A percentile compares a stretch with the other conserved stretches of the same genome.
phyloP scores from a whole-genome alignment of 2,888 invertebrate genomes.

The Mythimna ferrago region DNA sequence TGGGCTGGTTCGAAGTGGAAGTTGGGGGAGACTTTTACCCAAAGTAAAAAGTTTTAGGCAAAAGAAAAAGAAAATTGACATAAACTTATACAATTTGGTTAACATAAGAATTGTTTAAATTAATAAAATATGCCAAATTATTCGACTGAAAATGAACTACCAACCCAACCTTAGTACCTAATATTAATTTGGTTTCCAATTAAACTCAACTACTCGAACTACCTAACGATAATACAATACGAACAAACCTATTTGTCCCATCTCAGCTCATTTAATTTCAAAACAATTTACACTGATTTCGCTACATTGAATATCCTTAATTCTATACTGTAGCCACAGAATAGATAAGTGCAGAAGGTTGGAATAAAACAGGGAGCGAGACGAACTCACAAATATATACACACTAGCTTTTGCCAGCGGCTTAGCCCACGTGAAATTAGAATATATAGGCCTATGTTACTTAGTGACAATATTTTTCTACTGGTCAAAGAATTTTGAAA shows the following conservation, averaged over 20 bases:
- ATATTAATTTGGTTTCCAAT: slow-evolving; percentile 8
- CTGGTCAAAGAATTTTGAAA: too few species aligned
- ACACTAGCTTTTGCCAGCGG: too few species aligned
- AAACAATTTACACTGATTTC: slow-evolving; percentile 29
- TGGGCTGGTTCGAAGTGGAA: too few species aligned
- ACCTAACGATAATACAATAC: slow-evolving; percentile 5
- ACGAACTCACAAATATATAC: not conserved
- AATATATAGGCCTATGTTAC: too few species aligned
- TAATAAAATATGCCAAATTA: not conserved
- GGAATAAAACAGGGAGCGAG: rapidly evolving
- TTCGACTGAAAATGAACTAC: not conserved
- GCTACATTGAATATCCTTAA: slow-evolving; percentile 34
- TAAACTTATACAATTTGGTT: too few species aligned
- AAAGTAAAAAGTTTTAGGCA: too few species aligned
- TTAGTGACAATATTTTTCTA: too few species aligned
- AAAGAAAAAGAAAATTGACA: too few species aligned
- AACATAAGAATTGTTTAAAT: not conserved
- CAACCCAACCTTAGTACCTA: not conserved
- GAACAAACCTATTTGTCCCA: slow-evolving; percentile 6
- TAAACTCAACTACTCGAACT: slow-evolving; percentile 15
- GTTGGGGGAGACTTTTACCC: too few species aligned
- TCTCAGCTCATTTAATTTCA: slow-evolving; percentile 19
- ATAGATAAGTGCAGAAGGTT: not conserved
- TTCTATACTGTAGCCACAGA: not conserved
- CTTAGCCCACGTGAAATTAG: too few species aligned